Evolutionary conservation across 1,140 invertebrate species (phyloP).

Genomic region (Zophobas atratus): DNA sequence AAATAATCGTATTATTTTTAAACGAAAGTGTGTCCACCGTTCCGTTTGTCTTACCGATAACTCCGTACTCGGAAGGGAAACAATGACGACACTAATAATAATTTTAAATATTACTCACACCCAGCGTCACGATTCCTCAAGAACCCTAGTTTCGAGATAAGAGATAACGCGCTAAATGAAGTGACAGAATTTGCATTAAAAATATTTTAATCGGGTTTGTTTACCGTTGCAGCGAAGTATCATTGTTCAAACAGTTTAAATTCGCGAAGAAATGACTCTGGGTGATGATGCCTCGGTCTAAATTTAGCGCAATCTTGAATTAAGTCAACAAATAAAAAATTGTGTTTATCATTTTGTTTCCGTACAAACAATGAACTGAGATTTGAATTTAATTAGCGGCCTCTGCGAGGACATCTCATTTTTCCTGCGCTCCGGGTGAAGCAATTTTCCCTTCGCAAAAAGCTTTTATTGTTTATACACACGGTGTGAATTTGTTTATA

Average conservation of each 20-base stretch:
- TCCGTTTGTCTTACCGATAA: conserved; percentile 3
- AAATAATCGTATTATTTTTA: neutral
- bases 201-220: too few species aligned
- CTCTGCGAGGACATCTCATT: neutral
- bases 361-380: neutral
- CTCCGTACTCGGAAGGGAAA: conserved; percentile 17
- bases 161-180: neutral
- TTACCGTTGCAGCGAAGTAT: neutral
- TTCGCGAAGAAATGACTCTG: neutral
- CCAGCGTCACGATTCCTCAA: conserved; percentile 1
- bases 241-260: too few species aligned
- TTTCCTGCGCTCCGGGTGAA: neutral
- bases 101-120: conserved; percentile 23
- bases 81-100: conserved; percentile 15
- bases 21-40: neutral
- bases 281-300: neutral
- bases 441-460: neutral
- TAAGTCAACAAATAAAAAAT: conserved; percentile 1
- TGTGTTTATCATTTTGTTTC: neutral
- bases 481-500: conserved; percentile 49
- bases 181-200: too few species aligned
- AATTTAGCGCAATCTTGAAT: neutral
- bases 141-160: neutral
- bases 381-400: conserved; percentile 10
- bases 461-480: conserved; percentile 32